A percentile compares a stretch with the other conserved stretches of the same genome.
These are phyloP conservation scores for Physeter macrocephalus DNA, from an alignment of 2,113 vertebrate species.

Conservation along the genomic window DNA sequence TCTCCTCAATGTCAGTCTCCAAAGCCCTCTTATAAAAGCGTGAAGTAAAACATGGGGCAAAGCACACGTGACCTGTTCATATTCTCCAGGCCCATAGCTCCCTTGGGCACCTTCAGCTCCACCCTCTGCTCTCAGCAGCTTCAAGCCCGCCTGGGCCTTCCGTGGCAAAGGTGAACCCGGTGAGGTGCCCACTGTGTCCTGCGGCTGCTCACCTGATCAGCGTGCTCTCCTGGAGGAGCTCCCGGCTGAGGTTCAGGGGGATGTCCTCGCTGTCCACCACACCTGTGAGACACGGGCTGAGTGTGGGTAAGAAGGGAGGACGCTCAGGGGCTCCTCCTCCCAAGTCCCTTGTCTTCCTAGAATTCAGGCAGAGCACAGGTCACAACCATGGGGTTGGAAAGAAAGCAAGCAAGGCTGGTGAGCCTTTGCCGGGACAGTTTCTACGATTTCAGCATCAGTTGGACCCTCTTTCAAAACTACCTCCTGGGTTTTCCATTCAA, in stretches of 20 bases:
- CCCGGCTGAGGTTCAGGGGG: constrained; percentile 96
- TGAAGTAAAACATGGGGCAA: neutral
- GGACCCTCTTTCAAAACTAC: neutral
- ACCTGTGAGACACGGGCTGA: constrained; percentile 77
- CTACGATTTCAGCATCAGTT: neutral
- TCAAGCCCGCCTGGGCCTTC: too few relatives aligned
- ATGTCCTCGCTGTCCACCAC: constrained; percentile 99
- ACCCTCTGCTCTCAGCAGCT: neutral
- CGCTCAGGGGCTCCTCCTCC: fast-evolving
- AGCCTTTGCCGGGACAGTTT: neutral
- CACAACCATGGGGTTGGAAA: fast-evolving
- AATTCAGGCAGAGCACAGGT: neutral
- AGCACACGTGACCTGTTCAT: neutral
- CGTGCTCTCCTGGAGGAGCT: constrained; percentile 94
- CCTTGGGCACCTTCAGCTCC: neutral
- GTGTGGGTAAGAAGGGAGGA: neutral
- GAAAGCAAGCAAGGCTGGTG: neutral
- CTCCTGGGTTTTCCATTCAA: neutral
- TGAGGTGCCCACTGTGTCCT: neutral
- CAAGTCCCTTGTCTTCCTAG: neutral
- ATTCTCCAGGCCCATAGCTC: neutral
- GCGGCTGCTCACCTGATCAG: constrained; percentile 88
- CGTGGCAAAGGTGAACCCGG: neutral
- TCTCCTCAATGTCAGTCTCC: neutral
- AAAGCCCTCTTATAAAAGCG: neutral